A percentile compares a stretch with the other conserved stretches of the same genome.
These are phyloP conservation scores for Dendrocincla fuliginosa DNA, from an alignment of 2,797 vertebrate species.

Conservation along the genomic window DNA sequence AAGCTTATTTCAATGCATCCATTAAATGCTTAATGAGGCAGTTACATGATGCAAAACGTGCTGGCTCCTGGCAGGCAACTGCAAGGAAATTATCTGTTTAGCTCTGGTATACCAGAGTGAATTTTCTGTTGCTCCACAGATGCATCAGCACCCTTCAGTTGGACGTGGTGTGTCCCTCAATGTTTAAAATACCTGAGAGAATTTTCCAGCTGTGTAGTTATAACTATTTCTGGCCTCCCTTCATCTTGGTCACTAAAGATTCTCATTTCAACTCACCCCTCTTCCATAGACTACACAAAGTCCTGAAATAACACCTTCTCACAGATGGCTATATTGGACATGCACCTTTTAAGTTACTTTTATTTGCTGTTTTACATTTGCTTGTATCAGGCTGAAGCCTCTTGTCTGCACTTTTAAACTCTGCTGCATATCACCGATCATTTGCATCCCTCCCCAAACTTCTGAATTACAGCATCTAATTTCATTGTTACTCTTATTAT, in stretches of 20 bases:
- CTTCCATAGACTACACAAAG: background rate
- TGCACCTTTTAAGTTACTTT: background rate
- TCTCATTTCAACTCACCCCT: background rate
- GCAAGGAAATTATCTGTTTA: background rate
- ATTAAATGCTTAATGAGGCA: background rate
- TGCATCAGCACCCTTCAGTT: background rate
- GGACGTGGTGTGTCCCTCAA: background rate
- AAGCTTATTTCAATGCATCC: background rate
- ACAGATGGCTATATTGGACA: background rate
- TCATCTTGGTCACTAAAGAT: background rate
- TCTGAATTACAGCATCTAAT: background rate
- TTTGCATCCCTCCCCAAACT: background rate
- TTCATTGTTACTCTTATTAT: background rate
- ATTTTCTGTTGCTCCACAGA: background rate
- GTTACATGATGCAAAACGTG: background rate
- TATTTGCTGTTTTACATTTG: background rate
- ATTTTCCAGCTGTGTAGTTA: background rate
- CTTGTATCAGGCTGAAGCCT: background rate
- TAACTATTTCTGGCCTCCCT: background rate
- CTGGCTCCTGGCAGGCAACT: background rate
- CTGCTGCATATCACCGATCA: background rate
- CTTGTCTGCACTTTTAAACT: background rate
- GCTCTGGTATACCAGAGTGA: background rate
- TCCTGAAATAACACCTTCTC: background rate
- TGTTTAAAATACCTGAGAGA: background rate